Evolutionary conservation across 35 echinoderm and acorn worm species (phyloP), one percentile per base, ranked within the genome.

Genomic region (Apostichopus parvimensis): DNA sequence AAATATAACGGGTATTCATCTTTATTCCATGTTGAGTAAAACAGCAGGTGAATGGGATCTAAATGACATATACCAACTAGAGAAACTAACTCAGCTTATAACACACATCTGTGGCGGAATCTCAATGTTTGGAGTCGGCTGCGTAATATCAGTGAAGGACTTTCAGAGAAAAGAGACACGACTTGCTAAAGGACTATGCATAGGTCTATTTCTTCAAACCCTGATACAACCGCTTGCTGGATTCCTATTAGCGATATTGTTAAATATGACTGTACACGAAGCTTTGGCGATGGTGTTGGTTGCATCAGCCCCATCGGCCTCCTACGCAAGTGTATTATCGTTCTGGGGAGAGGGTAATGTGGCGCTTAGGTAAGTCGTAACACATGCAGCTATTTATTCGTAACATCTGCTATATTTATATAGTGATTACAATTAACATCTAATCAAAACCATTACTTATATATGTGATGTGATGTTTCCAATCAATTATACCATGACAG

Each of bases 111-210:
- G 65, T 4, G 57, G n/a, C 8, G 87, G n/a, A 26, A 84, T 94
- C 4, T 80, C 52, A 15, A 85, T 94, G 79, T 94, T 91, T 57
- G 93, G 93, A 1, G 89, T 94, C 77, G 89, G 93, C 1, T 94
- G 93, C 14, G 66, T 86, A 28, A 94, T 94, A 70, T 91, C 87
- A 20, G 77, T 91, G 5, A 91, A 94, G 18, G 93, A 94, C 61
- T 94, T 94, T 61, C 66, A 87, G 53, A 71, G 93, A 5, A 94
- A 94, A 61, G 93, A 94, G 34, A 91, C 89, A 26, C 87, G 78
- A 11, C 79, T 94, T 23, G 64, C 93, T 15, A 90, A 94, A 70
- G 79, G 73, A 22, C 61, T 91, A 18, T 72, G 80, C 80, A 91
- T 94, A 58, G 89, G 87, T 34, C 65, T 94, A 11, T 73, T 80